phyloP scores from a whole-genome alignment of 2,113 vertebrate genomes.

The Neodon shergylaensis region DNA sequence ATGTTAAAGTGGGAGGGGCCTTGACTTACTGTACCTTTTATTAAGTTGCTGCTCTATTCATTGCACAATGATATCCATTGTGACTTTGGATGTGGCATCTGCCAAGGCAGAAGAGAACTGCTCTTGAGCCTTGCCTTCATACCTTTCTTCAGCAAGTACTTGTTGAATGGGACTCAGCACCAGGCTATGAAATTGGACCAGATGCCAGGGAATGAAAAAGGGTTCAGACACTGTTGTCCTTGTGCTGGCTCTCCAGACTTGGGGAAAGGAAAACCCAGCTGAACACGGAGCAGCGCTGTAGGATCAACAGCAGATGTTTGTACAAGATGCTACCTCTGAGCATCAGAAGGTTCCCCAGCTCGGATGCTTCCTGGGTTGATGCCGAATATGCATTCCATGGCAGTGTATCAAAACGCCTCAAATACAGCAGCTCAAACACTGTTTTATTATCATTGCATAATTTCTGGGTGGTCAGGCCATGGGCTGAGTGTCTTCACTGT shows the following conservation, averaged over 20 bases:
- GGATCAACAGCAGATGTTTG: neutral
- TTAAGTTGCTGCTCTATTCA: neutral
- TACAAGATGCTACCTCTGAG: neutral
- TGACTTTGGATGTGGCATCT: neutral
- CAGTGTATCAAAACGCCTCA: neutral
- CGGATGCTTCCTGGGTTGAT: neutral
- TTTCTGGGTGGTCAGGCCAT: neutral
- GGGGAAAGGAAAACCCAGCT: neutral
- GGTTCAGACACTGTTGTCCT: neutral
- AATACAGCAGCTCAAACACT: neutral
- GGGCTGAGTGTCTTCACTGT: neutral
- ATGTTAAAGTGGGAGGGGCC: neutral
- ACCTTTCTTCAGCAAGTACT: neutral
- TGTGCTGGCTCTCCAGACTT: neutral
- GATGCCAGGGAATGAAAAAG: neutral
- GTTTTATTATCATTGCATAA: neutral
- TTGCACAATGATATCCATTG: neutral
- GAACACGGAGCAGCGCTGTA: too few species aligned
- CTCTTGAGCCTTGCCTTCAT: neutral
- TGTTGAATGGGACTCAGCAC: neutral
- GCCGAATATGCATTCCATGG: neutral
- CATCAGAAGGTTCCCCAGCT: neutral
- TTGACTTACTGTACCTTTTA: neutral
- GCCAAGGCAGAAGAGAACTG: neutral
- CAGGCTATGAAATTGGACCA: neutral